These are phyloP conservation scores for Aphidius colemani DNA, from an alignment of 2,888 invertebrate genomes.

Conservation along the genomic window DNA sequence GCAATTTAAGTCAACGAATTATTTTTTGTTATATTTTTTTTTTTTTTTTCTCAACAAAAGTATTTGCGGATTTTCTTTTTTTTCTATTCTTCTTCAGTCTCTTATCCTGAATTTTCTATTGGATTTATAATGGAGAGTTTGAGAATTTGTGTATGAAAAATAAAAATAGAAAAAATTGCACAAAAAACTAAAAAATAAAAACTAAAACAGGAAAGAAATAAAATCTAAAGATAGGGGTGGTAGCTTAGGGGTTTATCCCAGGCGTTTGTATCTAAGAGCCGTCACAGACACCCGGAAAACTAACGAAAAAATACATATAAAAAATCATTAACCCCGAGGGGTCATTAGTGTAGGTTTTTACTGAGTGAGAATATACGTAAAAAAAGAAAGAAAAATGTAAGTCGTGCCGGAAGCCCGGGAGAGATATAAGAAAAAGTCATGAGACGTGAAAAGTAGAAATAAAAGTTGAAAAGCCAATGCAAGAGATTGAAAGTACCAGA, in stretches of 20 bases:
- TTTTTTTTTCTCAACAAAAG: no score
- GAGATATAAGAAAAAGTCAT: constrained; percentile 1
- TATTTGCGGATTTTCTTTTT: no score
- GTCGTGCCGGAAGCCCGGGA: constrained; percentile 3
- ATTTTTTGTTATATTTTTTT: no score
- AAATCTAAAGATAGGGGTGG: constrained; percentile 8
- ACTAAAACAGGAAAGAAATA: background rate
- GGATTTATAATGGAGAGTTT: no score
- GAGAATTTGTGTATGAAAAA: no score
- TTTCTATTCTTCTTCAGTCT: no score
- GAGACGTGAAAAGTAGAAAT: constrained; percentile 17
- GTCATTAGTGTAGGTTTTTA: constrained; percentile 38
- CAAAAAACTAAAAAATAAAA: no score
- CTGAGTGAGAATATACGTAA: constrained; percentile 21
- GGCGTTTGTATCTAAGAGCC: constrained; percentile 25
- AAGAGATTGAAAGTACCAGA: no score
- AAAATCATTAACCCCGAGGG: constrained; percentile 43
- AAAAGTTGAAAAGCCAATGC: constrained; percentile 12
- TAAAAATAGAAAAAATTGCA: no score
- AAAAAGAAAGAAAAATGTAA: no score
- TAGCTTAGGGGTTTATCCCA: constrained; percentile 12
- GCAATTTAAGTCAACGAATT: background rate
- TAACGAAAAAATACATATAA: constrained; percentile 30
- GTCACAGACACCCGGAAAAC: constrained; percentile 20
- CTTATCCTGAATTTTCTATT: no score